These are phyloP conservation scores for Crotalus tigris DNA, from an alignment of 2,113 vertebrate genomes.

Conservation along the genomic window DNA sequence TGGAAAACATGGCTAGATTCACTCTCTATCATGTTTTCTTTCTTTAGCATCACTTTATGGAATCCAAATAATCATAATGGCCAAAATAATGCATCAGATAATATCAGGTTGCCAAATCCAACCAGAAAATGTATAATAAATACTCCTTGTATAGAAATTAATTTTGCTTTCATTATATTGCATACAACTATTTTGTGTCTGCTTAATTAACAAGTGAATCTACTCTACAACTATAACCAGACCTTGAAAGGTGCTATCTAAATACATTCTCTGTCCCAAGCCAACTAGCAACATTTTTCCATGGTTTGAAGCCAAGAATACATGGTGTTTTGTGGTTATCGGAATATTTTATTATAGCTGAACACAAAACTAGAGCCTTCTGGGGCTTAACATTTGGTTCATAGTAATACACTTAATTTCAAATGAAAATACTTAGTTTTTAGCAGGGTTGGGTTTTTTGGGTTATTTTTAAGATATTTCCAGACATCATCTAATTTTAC, in stretches of 20 bases:
- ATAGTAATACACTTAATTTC: neutral
- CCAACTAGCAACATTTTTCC: neutral
- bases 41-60: slow-evolving; percentile 21
- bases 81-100: slow-evolving; percentile 46
- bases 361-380: neutral
- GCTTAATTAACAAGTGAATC: slow-evolving; percentile 28
- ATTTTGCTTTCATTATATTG: slow-evolving; percentile 7
- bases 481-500: neutral
- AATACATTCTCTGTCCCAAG: neutral
- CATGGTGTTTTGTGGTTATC: neutral
- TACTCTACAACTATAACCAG: neutral
- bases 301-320: neutral
- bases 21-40: neutral
- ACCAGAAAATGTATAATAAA: slow-evolving; percentile 38
- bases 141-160: neutral
- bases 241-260: neutral
- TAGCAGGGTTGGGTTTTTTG: neutral
- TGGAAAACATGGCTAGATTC: neutral
- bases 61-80: slow-evolving; percentile 11
- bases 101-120: slow-evolving; percentile 10
- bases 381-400: neutral
- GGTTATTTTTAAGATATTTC: neutral
- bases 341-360: slow-evolving; percentile 7
- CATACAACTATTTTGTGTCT: slow-evolving; percentile 1
- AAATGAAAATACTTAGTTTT: neutral